Conservation (phyloP, 1,140 invertebrate genomes). For the Sminthurides bifidus region DNA sequence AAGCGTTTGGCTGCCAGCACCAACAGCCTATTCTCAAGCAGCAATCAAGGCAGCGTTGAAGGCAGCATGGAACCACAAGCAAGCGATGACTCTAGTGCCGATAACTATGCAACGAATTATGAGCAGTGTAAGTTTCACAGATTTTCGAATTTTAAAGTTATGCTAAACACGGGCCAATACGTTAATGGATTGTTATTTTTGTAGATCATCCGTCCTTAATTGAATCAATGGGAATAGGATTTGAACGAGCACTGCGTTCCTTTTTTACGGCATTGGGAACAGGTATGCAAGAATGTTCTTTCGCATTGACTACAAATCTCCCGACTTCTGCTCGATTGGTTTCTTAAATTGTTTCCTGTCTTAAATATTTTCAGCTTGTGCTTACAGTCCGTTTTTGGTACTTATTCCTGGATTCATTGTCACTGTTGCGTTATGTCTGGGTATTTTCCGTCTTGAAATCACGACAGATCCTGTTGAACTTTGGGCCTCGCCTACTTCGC, state of each 20-base stretch:
- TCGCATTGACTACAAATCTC: no score
- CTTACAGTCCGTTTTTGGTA: slow-evolving; percentile 34
- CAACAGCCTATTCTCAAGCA: slow-evolving; percentile 3
- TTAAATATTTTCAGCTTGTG: slow-evolving; percentile 35
- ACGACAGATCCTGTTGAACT: slow-evolving; percentile 77
- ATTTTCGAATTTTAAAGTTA: background rate
- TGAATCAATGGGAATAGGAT: slow-evolving; percentile 6
- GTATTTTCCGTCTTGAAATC: slow-evolving; percentile 51
- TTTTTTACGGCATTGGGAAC: slow-evolving; percentile 4
- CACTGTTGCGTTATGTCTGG: slow-evolving; percentile 46
- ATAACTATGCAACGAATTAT: background rate
- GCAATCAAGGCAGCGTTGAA: background rate
- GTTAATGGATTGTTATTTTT: background rate
- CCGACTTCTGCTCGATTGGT: no score
- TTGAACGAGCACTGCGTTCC: background rate
- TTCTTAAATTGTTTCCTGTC: background rate
- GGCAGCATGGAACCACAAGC: background rate
- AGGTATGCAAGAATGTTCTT: background rate
- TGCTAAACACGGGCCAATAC: background rate
- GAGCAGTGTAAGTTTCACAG: background rate
- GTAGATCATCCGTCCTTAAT: background rate
- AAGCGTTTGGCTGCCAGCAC: background rate
- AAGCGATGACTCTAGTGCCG: background rate
- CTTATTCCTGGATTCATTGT: slow-evolving; percentile 23
- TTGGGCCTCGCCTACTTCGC: slow-evolving; percentile 67